These are phyloP conservation scores for Copidosoma aretas DNA, from an alignment of 2,888 invertebrate genomes.

Conservation along the genomic window DNA sequence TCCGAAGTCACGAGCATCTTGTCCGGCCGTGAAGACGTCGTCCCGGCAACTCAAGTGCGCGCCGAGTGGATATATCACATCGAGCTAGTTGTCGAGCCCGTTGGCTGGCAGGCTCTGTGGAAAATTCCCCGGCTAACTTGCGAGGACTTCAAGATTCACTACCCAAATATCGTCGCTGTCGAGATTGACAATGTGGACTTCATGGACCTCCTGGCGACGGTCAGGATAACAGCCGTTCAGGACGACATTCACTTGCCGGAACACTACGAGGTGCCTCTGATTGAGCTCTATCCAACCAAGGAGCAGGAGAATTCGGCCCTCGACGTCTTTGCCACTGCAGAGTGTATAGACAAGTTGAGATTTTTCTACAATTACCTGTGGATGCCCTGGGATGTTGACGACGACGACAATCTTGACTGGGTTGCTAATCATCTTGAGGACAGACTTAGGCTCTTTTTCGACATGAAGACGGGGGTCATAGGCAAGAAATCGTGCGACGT, in stretches of 20 bases:
- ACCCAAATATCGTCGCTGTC: conserved; percentile 71
- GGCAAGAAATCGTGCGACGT: conserved; percentile 65
- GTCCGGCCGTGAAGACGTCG: conserved; percentile 57
- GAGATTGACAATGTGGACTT: conserved; percentile 68
- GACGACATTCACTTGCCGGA: conserved; percentile 71
- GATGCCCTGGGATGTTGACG: conserved; percentile 77
- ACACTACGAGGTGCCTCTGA: conserved; percentile 68
- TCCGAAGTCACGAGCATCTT: conserved; percentile 66
- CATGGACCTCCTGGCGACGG: conserved; percentile 65
- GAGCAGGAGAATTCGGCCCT: conserved; percentile 68
- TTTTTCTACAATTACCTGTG: conserved; percentile 73
- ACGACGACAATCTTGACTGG: conserved; percentile 70
- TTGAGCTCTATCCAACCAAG: conserved; percentile 71
- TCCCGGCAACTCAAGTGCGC: conserved; percentile 65
- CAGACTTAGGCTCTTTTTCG: conserved; percentile 67
- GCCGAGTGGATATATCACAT: conserved; percentile 67
- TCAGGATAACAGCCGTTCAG: conserved; percentile 71
- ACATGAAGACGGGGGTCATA: conserved; percentile 66
- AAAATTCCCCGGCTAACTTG: conserved; percentile 72
- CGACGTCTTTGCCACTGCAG: conserved; percentile 69
- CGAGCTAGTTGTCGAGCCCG: conserved; percentile 70
- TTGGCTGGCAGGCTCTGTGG: conserved; percentile 76
- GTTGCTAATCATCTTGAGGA: conserved; percentile 65
- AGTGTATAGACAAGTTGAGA: conserved; percentile 71
- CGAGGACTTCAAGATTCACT: conserved; percentile 70